Evolutionary conservation across 1,140 invertebrate species (phyloP).

Genomic region (Drosophila athabasca): DNA sequence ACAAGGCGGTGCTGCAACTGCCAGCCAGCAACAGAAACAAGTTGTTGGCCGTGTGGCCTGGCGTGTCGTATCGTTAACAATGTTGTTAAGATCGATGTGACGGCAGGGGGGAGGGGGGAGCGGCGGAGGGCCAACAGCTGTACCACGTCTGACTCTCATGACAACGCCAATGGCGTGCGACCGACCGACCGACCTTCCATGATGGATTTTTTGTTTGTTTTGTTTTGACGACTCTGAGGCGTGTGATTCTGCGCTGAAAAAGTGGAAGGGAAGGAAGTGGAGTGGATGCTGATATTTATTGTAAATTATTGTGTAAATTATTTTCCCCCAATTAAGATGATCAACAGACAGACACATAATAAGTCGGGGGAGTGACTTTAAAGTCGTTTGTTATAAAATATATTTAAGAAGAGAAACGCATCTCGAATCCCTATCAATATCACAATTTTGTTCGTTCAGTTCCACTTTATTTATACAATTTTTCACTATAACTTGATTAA

Average conservation of each 20-base stretch:
- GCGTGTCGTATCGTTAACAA: conserved; percentile 49
- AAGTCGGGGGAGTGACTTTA: background rate
- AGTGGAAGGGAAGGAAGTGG: conserved; percentile 38
- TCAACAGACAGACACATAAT: background rate
- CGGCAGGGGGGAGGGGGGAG: background rate
- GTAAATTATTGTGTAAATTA: conserved; percentile 18
- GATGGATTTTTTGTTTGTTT: conserved; percentile 61
- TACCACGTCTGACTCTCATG: conserved; percentile 44
- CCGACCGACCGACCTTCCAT: conserved; percentile 28
- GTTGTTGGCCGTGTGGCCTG: conserved; percentile 32
- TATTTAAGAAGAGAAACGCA: no score
- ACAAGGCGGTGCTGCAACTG: conserved; percentile 50
- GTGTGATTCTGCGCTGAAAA: conserved; percentile 24
- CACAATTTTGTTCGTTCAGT: background rate
- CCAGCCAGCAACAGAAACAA: conserved; percentile 44
- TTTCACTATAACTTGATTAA: conserved; percentile 1
- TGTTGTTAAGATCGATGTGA: conserved; percentile 40
- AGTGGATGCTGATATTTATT: conserved; percentile 18
- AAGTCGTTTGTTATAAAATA: no score
- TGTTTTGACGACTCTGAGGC: conserved; percentile 58
- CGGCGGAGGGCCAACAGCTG: conserved; percentile 11
- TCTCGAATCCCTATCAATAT: no score
- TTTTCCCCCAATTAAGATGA: conserved; percentile 7
- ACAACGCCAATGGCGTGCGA: conserved; percentile 63
- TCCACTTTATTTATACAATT: conserved; percentile 27